Percentiles rank a stretch among this genome's conserved stretches.
phyloP scores from a whole-genome alignment of 2,113 vertebrate species.

The Ailurus styani region DNA sequence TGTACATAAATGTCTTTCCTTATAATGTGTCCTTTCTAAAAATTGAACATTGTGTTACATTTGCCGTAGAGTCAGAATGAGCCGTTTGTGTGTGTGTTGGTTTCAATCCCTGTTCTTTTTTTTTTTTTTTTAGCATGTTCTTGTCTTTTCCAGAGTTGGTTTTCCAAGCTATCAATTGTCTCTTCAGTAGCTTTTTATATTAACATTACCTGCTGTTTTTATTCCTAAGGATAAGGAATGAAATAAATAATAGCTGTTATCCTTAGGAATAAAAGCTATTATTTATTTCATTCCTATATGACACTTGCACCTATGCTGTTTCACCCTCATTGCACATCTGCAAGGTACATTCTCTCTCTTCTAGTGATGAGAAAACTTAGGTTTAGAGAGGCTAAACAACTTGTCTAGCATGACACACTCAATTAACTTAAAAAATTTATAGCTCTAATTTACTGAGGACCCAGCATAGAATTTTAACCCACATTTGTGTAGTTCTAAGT shows the following conservation, averaged over 20 bases:
- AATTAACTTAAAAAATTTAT: neutral
- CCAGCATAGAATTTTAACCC: neutral
- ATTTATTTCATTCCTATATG: neutral
- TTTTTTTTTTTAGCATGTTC: neutral
- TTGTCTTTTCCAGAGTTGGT: neutral
- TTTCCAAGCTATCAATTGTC: neutral
- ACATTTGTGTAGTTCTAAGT: neutral
- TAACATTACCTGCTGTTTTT: neutral
- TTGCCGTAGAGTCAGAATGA: neutral
- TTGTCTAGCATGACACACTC: neutral
- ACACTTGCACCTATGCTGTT: neutral
- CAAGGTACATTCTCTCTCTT: neutral
- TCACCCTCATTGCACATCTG: neutral
- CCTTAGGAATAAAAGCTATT: too few relatives aligned
- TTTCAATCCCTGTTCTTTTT: neutral
- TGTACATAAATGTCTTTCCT: neutral
- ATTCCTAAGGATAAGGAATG: neutral
- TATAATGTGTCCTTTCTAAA: neutral
- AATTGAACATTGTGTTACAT: neutral
- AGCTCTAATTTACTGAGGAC: neutral
- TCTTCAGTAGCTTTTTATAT: neutral
- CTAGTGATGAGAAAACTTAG: neutral
- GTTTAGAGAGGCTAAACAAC: neutral
- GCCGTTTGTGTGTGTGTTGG: neutral
- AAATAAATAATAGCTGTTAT: too few relatives aligned